Percentiles rank a stretch among this genome's conserved stretches.
These are phyloP conservation scores for Creontiades dilutus DNA, from an alignment of 2,888 invertebrate genomes.

Conservation along the genomic window DNA sequence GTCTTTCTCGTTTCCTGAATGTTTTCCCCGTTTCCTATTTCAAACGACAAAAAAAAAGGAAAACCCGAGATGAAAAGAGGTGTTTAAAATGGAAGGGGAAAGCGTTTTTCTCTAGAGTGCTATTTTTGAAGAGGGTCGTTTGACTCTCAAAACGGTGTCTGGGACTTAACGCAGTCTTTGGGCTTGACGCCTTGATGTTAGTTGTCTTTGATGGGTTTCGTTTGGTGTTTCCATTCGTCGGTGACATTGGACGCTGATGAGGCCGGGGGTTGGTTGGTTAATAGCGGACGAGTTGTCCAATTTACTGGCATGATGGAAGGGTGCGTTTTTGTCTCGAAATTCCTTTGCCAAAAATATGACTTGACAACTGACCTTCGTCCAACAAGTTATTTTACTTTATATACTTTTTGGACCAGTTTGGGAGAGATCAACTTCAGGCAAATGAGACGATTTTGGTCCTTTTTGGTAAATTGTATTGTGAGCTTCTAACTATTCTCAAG, in stretches of 20 bases:
- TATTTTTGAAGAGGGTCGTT: background rate
- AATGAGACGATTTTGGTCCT: too few species aligned
- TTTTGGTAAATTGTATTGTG: too few species aligned
- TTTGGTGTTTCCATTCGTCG: background rate
- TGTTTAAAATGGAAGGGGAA: background rate
- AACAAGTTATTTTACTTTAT: too few species aligned
- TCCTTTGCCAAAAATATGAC: too few species aligned
- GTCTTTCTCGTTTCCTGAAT: background rate
- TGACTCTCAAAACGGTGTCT: background rate
- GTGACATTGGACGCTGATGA: background rate
- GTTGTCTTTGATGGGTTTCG: background rate
- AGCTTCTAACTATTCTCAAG: too few species aligned
- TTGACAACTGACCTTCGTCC: too few species aligned
- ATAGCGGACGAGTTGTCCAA: too few species aligned
- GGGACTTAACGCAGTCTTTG: background rate
- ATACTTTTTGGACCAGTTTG: too few species aligned
- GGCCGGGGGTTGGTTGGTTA: too few species aligned
- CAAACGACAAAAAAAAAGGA: background rate
- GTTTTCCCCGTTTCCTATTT: background rate
- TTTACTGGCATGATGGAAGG: too few species aligned
- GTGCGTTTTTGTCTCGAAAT: too few species aligned
- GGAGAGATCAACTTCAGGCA: too few species aligned
- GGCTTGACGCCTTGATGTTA: background rate
- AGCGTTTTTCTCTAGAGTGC: background rate
- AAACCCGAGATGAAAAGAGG: background rate